These are phyloP conservation scores for Drosophila percnosoma DNA, from an alignment of 2,888 invertebrate genomes.

Conservation along the genomic window DNA sequence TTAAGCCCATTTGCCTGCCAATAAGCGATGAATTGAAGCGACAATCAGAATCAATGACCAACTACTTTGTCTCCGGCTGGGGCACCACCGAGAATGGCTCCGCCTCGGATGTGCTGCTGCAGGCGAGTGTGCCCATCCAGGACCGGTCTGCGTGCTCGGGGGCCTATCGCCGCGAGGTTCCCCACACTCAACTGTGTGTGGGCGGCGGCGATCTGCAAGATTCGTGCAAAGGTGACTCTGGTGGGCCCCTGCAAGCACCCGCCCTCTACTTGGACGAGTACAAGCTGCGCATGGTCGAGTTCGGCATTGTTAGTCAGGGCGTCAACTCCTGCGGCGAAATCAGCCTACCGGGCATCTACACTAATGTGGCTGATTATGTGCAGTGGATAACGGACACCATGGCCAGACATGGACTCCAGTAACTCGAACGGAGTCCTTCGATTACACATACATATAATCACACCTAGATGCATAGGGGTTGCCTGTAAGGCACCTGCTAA, in stretches of 20 bases:
- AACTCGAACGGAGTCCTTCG: neutral
- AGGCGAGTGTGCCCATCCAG: constrained; percentile 68
- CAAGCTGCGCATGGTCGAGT: constrained; percentile 70
- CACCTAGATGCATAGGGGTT: neutral
- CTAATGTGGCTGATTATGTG: constrained; percentile 85
- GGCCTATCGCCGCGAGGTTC: constrained; percentile 54
- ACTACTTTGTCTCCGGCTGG: constrained; percentile 76
- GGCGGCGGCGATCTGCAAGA: constrained; percentile 75
- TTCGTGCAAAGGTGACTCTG: constrained; percentile 81
- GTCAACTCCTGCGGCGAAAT: constrained; percentile 86
- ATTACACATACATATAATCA: neutral
- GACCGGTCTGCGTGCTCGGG: constrained; percentile 50
- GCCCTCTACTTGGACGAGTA: constrained; percentile 55
- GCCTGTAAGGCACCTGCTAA: neutral
- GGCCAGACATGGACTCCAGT: constrained; percentile 54
- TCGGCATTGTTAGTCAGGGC: constrained; percentile 88
- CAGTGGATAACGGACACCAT: constrained; percentile 85
- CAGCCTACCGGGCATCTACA: constrained; percentile 86
- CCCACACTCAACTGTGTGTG: constrained; percentile 85
- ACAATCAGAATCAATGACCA: constrained; percentile 44
- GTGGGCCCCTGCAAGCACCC: constrained; percentile 75
- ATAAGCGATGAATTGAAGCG: constrained; percentile 62
- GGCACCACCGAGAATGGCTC: constrained; percentile 76
- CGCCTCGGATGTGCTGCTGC: constrained; percentile 70
- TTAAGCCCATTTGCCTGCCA: constrained; percentile 75